These are phyloP conservation scores for Zeugodacus cucurbitae DNA, from an alignment of 1,140 invertebrate species.

Conservation along the genomic window DNA sequence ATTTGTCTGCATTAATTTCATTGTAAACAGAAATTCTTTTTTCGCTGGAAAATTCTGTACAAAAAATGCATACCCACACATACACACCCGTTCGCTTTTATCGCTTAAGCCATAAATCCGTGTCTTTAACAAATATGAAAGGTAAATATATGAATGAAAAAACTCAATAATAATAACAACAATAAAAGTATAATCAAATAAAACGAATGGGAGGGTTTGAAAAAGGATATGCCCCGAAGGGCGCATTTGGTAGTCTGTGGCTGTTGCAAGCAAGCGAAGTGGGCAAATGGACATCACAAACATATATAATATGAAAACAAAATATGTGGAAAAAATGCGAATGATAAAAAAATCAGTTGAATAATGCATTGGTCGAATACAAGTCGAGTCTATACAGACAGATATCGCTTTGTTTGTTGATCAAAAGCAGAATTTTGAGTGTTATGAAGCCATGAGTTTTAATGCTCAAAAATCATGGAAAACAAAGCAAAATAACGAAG, in stretches of 20 bases:
- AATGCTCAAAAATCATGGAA: too few species aligned
- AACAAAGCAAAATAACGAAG: too few species aligned
- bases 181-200: not conserved
- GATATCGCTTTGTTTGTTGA: too few species aligned
- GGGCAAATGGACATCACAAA: not conserved
- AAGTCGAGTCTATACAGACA: too few species aligned
- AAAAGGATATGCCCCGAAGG: not conserved
- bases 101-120: constrained; percentile 13
- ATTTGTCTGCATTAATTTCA: not conserved
- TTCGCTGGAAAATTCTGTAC: not conserved
- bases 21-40: not conserved
- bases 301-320: not conserved
- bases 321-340: not conserved
- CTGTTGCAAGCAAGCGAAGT: not conserved
- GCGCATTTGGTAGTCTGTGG: not conserved
- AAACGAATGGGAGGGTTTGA: not conserved
- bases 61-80: not conserved
- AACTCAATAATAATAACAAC: not conserved
- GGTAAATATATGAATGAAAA: not conserved
- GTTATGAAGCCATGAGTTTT: too few species aligned
- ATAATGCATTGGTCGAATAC: too few species aligned
- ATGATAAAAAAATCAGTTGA: not conserved
- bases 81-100: not conserved
- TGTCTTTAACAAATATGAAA: not conserved
- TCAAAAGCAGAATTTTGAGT: too few species aligned